phyloP scores from a whole-genome alignment of 2,797 vertebrate genomes.

The Orientallactaga sibirica region DNA sequence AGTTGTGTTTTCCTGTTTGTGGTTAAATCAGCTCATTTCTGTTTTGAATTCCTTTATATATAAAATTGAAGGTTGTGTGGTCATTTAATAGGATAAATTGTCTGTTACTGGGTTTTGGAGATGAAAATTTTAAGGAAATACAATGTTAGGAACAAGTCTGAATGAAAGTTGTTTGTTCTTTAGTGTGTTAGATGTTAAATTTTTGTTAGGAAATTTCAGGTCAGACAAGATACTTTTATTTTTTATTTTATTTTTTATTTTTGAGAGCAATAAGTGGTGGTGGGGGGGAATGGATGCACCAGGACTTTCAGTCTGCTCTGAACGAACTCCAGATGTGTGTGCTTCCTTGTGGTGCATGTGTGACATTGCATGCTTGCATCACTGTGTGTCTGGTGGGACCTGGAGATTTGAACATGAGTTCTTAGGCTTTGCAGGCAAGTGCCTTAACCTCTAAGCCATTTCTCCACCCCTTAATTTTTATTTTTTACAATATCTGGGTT shows the following conservation, averaged over 20 bases:
- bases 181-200: background rate
- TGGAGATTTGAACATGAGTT: too few relatives aligned
- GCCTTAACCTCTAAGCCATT: too few relatives aligned
- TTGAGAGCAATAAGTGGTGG: too few relatives aligned
- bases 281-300: too few relatives aligned
- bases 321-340: too few relatives aligned
- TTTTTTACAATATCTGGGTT: slow-evolving; percentile 1
- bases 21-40: slow-evolving; percentile 47
- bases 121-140: slow-evolving; percentile 1
- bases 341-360: too few relatives aligned
- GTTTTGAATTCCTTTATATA: background rate
- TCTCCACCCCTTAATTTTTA: background rate
- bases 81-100: background rate
- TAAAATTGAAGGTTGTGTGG: background rate
- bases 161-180: background rate
- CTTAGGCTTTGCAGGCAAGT: too few relatives aligned
- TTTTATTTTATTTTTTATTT: too few relatives aligned
- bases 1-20: slow-evolving; percentile 36
- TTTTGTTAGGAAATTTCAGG: slow-evolving; percentile 35
- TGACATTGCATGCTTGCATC: too few relatives aligned
- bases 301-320: too few relatives aligned
- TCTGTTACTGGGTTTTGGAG: slow-evolving; percentile 23
- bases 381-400: too few relatives aligned
- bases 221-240: background rate
- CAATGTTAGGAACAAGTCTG: background rate